Conservation (phyloP, 1,140 invertebrate species). For the Thaumetopoea pityocampa region DNA sequence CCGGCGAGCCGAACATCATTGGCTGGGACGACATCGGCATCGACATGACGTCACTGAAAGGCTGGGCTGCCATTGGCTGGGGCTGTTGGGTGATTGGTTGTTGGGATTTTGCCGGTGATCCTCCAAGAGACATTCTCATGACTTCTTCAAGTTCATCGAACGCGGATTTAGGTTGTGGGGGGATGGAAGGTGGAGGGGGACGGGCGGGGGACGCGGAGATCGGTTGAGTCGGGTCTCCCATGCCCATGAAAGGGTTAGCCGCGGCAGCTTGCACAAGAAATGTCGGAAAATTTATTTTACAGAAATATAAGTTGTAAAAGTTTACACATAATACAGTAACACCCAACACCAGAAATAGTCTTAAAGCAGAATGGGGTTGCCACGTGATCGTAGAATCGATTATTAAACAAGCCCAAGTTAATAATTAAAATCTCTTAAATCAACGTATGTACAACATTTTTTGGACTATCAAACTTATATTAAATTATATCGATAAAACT, state of each 20-base stretch:
- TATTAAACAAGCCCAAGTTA: too few species aligned
- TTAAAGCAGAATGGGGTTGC: slow-evolving; percentile 13
- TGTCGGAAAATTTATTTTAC: slow-evolving; percentile 19
- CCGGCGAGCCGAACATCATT: slow-evolving; percentile 78
- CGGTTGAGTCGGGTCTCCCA: slow-evolving; percentile 75
- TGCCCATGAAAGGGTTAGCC: slow-evolving; percentile 74
- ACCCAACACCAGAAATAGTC: slow-evolving; percentile 19
- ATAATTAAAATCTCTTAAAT: too few species aligned
- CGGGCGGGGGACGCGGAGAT: slow-evolving; percentile 71
- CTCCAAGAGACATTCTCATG: slow-evolving; percentile 81
- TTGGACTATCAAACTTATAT: too few species aligned
- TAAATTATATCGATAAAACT: too few species aligned
- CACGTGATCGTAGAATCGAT: too few species aligned
- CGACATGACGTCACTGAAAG: slow-evolving; percentile 55
- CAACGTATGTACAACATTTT: too few species aligned
- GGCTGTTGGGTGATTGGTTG: slow-evolving; percentile 66
- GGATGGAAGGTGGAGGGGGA: slow-evolving; percentile 54
- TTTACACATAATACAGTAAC: slow-evolving; percentile 7
- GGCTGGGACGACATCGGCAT: slow-evolving; percentile 50
- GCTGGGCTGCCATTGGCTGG: slow-evolving; percentile 54
- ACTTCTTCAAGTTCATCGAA: slow-evolving; percentile 84
- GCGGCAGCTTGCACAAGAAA: slow-evolving; percentile 81
- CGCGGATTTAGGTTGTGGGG: slow-evolving; percentile 77
- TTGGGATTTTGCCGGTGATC: slow-evolving; percentile 77
- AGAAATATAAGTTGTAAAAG: slow-evolving; percentile 2